Evolutionary conservation across 2,888 invertebrate species (phyloP).

Genomic region (Chesias legatella): DNA sequence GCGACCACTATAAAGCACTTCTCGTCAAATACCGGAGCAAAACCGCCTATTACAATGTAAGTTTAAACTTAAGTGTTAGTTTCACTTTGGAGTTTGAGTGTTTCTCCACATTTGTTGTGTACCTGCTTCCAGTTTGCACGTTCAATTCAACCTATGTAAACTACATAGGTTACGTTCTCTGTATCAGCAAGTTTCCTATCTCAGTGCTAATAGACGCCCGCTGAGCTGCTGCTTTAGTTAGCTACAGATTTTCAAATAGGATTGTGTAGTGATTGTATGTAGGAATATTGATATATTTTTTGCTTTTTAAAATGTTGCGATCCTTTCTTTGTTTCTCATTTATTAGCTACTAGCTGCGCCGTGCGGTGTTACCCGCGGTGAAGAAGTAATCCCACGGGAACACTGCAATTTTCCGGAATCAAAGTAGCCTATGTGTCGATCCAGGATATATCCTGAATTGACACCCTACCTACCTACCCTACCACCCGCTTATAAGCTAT

Average conservation of each 20-base stretch:
- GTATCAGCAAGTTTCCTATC: slow-evolving; percentile 15
- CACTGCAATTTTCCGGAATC: not conserved
- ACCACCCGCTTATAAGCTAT: too few species aligned
- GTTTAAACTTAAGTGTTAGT: slow-evolving; percentile 3
- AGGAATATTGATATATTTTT: too few species aligned
- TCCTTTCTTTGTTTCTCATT: too few species aligned
- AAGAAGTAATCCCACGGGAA: too few species aligned
- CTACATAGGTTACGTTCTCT: slow-evolving; percentile 4
- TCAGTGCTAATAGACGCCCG: slow-evolving; percentile 18
- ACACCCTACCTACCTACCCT: too few species aligned
- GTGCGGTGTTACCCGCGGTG: too few species aligned
- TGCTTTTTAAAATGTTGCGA: too few species aligned
- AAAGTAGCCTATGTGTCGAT: too few species aligned
- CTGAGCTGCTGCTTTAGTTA: slow-evolving; percentile 6
- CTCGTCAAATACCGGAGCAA: not conserved
- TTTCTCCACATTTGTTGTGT: slow-evolving; percentile 2
- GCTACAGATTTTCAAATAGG: slow-evolving; percentile 4
- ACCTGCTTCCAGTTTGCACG: not conserved
- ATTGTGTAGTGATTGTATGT: not conserved
- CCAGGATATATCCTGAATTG: too few species aligned
- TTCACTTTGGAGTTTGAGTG: slow-evolving; percentile 1
- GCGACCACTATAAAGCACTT: too few species aligned
- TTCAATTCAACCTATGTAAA: too few species aligned
- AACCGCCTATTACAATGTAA: slow-evolving; percentile 1
- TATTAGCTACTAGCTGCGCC: too few species aligned